Conservation (phyloP, 2,888 invertebrate genomes). For the Perizoma affinitatum region DNA sequence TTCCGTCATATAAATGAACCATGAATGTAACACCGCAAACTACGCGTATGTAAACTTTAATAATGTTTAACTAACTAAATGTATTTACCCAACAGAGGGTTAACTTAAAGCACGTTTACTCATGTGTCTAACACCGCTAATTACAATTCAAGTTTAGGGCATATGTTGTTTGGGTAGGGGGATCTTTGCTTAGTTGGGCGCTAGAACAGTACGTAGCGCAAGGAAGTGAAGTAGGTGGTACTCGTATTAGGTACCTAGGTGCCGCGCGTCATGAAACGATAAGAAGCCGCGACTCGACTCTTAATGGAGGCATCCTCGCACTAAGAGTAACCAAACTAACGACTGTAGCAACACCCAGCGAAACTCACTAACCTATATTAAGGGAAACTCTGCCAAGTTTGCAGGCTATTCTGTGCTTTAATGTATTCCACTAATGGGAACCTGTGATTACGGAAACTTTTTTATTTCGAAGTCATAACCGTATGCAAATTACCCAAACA, state of each 20-base stretch:
- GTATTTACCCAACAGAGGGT: conserved; percentile 43
- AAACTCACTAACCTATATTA: conserved; percentile 48
- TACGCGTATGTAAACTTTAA: conserved; percentile 24
- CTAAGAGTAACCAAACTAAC: conserved; percentile 58
- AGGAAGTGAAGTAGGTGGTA: conserved; percentile 14
- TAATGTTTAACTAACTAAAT: conserved; percentile 36
- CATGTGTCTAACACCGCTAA: conserved; percentile 43
- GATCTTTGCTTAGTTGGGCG: conserved; percentile 39
- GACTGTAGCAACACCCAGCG: conserved; percentile 60
- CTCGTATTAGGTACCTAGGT: conserved; percentile 11
- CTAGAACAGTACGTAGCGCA: conserved; percentile 32
- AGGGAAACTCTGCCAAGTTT: conserved; percentile 45
- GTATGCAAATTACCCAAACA: conserved; percentile 27
- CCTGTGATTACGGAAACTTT: conserved; percentile 41
- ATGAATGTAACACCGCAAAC: conserved; percentile 28
- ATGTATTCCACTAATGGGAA: conserved; percentile 43
- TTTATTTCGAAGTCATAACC: conserved; percentile 33
- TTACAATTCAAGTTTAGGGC: conserved; percentile 42
- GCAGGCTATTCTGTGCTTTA: conserved; percentile 43
- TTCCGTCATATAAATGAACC: conserved; percentile 20
- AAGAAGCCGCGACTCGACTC: conserved; percentile 47
- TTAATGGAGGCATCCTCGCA: conserved; percentile 53
- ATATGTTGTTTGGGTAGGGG: conserved; percentile 37
- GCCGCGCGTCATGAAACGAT: conserved; percentile 37
- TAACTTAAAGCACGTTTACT: conserved; percentile 38